Evolutionary conservation across 2,888 invertebrate genomes (phyloP).

Genomic region (Odontocolon sp.): DNA sequence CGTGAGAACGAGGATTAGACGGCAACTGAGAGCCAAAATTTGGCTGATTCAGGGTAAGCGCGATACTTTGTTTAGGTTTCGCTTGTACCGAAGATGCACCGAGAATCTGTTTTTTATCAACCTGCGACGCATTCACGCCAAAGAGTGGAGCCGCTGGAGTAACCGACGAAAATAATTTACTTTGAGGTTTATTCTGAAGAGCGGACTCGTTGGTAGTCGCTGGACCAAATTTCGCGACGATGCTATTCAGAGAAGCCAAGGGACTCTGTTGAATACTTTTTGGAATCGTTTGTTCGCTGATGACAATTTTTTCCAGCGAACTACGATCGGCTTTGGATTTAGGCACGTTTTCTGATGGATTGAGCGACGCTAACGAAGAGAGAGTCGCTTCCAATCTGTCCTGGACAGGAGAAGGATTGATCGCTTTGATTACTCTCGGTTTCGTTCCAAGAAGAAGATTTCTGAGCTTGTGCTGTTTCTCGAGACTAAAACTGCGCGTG

Average conservation of each 20-base stretch:
- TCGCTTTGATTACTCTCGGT: slow-evolving; percentile 72
- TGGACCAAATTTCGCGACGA: slow-evolving; percentile 75
- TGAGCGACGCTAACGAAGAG: slow-evolving; percentile 71
- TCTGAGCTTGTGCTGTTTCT: slow-evolving; percentile 73
- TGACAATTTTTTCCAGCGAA: slow-evolving; percentile 38
- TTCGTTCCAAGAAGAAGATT: slow-evolving; percentile 69
- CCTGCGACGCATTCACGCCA: slow-evolving; percentile 57
- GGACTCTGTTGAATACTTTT: slow-evolving; percentile 68
- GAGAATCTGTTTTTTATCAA: slow-evolving; percentile 60
- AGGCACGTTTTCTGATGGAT: slow-evolving; percentile 44
- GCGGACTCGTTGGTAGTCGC: slow-evolving; percentile 38
- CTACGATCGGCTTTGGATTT: slow-evolving; percentile 62
- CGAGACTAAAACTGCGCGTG: slow-evolving; percentile 70
- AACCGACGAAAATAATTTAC: slow-evolving; percentile 43
- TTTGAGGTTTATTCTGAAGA: slow-evolving; percentile 54
- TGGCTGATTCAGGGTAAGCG: slow-evolving; percentile 52
- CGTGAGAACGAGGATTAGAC: slow-evolving; percentile 54
- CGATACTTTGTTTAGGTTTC: slow-evolving; percentile 59
- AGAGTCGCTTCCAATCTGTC: slow-evolving; percentile 75
- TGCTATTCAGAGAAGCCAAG: slow-evolving; percentile 75
- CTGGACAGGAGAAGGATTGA: slow-evolving; percentile 74
- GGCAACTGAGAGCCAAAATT: slow-evolving; percentile 31
- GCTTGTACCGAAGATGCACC: slow-evolving; percentile 11
- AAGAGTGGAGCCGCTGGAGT: slow-evolving; percentile 45
- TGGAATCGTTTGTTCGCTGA: slow-evolving; percentile 28